Evolutionary conservation across 1,140 invertebrate genomes (phyloP), one percentile per base, ranked within the genome.

Genomic region (Ganaspis sp.): DNA sequence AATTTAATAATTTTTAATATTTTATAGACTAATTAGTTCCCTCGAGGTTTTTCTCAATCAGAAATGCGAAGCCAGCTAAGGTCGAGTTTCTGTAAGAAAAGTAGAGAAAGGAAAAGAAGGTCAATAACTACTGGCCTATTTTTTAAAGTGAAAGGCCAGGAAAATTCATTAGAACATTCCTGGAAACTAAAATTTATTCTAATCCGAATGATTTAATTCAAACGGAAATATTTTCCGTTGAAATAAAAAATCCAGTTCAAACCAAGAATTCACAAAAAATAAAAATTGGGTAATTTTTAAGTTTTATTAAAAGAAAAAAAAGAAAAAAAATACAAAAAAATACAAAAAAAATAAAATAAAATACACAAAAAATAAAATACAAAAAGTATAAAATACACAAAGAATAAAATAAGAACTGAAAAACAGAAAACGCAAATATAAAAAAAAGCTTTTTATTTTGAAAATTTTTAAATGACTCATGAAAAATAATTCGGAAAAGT

Each of bases 111-210:
- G 54, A 26, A 64, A 26, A 64, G 54, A 64, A 29, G 54, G 23
- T 26, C 54, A 64, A 64, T 64, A 64, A 64, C 54, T 12, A 15
- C 54, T 64, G 54, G 11, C 54, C 54, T 64, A 26, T 64, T 26
- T 64, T 15, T 64, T 64, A n/a, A 29, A 64, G 58, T 26, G 58
- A 64, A 29, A 64, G 58, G 58, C n/a, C 58, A n/a, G 58, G 26
- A 29, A 64, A 64, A 64, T 64, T 34, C 12, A 26, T 15, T 64
- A n/a, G 23, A n/a, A 29, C 2, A 64, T 29, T 9, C 23, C 12
- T 49, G 4, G 17, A 49, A n/a, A n/a, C 19, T n/a, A 4, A 49
- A 17, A 19, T 49, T 0, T 8, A 49, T 19, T 49, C 17, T 49
- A 17, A 49, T 49, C n/a, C n/a, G n/a, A n/a, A n/a, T n/a, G n/a